A percentile compares a stretch with the other conserved stretches of the same genome.
Evolutionary conservation across 1,140 invertebrate species (phyloP).

Genomic region (Drosophila sucinea): DNA sequence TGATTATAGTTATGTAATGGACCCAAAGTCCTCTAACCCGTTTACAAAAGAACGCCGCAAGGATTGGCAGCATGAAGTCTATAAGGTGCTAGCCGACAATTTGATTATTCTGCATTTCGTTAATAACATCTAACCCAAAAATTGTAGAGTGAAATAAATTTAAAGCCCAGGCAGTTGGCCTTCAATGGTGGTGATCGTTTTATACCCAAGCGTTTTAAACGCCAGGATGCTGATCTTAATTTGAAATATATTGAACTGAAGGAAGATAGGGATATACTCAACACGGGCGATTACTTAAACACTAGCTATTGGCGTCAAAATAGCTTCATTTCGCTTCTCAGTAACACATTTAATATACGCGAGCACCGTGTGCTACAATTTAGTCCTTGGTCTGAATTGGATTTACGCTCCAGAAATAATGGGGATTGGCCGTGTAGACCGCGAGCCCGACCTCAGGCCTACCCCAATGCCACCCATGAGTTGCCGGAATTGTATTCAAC

Average conservation of each 20-base stretch:
- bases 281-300: slow-evolving; percentile 26
- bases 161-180: slow-evolving; percentile 1
- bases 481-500: slow-evolving; percentile 49
- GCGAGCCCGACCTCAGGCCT: slow-evolving; percentile 55
- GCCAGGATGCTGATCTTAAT: slow-evolving; percentile 52
- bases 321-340: slow-evolving; percentile 48
- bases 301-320: slow-evolving; percentile 68
- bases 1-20: slow-evolving; percentile 44
- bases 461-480: slow-evolving; percentile 70
- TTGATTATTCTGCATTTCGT: not conserved
- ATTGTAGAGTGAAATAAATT: slow-evolving; percentile 27
- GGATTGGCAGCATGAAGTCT: slow-evolving; percentile 50
- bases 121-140: not conserved
- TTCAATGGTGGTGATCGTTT: slow-evolving; percentile 64
- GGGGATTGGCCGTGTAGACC: slow-evolving; percentile 71
- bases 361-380: slow-evolving; percentile 62
- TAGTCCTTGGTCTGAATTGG: slow-evolving; percentile 24
- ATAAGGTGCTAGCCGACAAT: slow-evolving; percentile 35
- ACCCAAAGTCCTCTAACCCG: slow-evolving; percentile 41
- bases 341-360: slow-evolving; percentile 48
- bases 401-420: slow-evolving; percentile 9
- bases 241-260: slow-evolving; percentile 50
- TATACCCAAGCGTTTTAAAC: slow-evolving; percentile 66
- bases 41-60: slow-evolving; percentile 60
- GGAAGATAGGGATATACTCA: slow-evolving; percentile 62